Conservation (phyloP, 2,797 vertebrate genomes). For the Gorsachius magnificus region DNA sequence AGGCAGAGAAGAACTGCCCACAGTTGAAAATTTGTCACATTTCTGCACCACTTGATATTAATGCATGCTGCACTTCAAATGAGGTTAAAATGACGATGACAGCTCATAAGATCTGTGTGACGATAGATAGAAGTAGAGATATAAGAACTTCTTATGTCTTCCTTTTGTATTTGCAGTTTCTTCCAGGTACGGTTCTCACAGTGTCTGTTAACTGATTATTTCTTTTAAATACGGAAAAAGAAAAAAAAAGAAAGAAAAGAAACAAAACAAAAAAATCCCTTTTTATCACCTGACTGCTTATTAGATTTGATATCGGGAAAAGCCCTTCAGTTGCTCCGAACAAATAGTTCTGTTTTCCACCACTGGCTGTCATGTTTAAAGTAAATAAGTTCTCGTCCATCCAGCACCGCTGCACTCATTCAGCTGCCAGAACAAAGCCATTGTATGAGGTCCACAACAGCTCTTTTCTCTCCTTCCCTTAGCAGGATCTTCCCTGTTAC, state of each 20-base stretch:
- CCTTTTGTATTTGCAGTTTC: slow-evolving; percentile 30
- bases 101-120: slow-evolving; percentile 6
- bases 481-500: slow-evolving; percentile 69
- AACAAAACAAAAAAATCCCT: not conserved
- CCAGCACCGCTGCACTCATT: slow-evolving; percentile 83
- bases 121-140: not conserved
- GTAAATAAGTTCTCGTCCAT: slow-evolving; percentile 88
- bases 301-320: slow-evolving; percentile 64
- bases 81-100: not conserved
- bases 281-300: slow-evolving; percentile 36
- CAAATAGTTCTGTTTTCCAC: slow-evolving; percentile 75
- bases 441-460: slow-evolving; percentile 66
- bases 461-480: slow-evolving; percentile 71
- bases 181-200: slow-evolving; percentile 46
- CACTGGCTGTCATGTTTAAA: slow-evolving; percentile 85
- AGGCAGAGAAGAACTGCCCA: not conserved
- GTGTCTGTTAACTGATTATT: slow-evolving; percentile 47
- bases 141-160: not conserved
- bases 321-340: slow-evolving; percentile 57
- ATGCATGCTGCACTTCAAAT: not conserved
- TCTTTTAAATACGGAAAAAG: not conserved
- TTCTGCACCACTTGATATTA: slow-evolving; percentile 14
- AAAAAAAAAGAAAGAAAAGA: not conserved
- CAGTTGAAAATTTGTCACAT: not conserved
- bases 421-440: slow-evolving; percentile 80